phyloP scores from a whole-genome alignment of 2,113 vertebrate species.

The Alexandromys fortis region DNA sequence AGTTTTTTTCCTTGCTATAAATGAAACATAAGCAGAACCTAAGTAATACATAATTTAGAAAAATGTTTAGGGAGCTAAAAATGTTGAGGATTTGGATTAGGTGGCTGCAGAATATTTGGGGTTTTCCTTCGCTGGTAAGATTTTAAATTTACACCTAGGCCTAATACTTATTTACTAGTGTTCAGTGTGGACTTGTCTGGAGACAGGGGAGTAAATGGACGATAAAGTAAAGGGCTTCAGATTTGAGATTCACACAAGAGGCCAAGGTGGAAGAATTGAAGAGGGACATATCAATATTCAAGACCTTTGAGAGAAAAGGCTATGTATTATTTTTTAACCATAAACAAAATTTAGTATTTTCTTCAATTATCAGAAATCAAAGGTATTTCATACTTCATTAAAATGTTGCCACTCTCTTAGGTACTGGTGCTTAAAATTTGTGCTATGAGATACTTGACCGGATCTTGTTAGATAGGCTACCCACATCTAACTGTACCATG shows the following conservation, averaged over 20 bases:
- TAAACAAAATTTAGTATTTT: background rate
- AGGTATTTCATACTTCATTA: background rate
- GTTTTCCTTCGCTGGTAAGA: background rate
- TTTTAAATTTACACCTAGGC: background rate
- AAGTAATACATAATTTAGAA: background rate
- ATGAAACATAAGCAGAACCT: background rate
- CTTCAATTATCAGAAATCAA: background rate
- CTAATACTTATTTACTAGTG: background rate
- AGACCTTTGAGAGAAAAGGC: background rate
- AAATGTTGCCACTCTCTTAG: background rate
- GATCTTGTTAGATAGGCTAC: background rate
- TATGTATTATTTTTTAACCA: no score
- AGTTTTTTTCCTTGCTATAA: background rate
- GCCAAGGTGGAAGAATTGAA: background rate
- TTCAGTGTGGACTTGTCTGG: background rate
- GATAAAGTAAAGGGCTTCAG: background rate
- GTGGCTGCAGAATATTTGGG: no score
- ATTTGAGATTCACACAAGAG: background rate
- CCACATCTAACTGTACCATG: background rate
- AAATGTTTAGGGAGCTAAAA: background rate
- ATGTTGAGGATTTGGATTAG: background rate
- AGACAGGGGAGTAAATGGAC: background rate
- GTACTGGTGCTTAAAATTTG: background rate
- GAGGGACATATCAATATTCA: background rate
- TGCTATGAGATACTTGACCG: background rate